Conservation (phyloP, 2,797 vertebrate species). For the Falco rusticolus region DNA sequence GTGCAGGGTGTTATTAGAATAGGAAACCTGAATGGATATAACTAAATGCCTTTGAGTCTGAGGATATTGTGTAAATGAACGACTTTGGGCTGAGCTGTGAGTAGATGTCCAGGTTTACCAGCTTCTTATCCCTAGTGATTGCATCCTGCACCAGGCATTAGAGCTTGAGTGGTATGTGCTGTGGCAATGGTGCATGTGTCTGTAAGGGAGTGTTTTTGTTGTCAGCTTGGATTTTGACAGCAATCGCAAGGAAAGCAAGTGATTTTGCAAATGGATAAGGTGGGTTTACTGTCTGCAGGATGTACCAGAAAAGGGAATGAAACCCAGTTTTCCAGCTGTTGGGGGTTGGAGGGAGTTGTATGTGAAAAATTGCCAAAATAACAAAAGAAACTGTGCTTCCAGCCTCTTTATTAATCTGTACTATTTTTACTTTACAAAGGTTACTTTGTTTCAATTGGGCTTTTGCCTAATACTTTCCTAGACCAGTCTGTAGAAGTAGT, state of each 20-base stretch:
- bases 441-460: conserved; percentile 23
- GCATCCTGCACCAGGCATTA: fast-evolving
- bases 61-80: not conserved
- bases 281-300: conserved; percentile 1
- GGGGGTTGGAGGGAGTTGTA: not conserved
- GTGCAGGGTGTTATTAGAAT: not conserved
- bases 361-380: conserved; percentile 26
- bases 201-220: not conserved
- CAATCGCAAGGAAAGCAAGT: not conserved
- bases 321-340: not conserved
- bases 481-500: not conserved
- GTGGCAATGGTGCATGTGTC: fast-evolving
- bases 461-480: conserved; percentile 30
- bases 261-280: not conserved
- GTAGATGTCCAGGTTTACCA: not conserved
- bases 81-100: not conserved
- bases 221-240: not conserved
- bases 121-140: not conserved
- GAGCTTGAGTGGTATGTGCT: not conserved
- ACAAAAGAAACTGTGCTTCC: not conserved
- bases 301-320: not conserved
- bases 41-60: not conserved
- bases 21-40: not conserved
- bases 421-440: conserved; percentile 15
- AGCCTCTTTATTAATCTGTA: not conserved